These are phyloP conservation scores for Acrocephalus kingi DNA, from an alignment of 2,113 vertebrate species.

Conservation along the genomic window DNA sequence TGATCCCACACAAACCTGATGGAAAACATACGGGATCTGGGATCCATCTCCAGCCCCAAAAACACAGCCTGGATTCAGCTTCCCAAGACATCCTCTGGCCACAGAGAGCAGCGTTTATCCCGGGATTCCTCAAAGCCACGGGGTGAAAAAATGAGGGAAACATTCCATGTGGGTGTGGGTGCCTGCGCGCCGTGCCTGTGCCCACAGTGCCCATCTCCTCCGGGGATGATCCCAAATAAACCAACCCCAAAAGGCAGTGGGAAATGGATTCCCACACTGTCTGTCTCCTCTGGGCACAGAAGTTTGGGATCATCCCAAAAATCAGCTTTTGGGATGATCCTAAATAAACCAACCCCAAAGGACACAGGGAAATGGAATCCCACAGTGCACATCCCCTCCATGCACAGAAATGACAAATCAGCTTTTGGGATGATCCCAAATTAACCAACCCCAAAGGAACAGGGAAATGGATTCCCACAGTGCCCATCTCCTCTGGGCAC, in stretches of 20 bases:
- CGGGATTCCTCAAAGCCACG: background rate
- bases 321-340: background rate
- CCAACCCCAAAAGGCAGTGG: too few relatives aligned
- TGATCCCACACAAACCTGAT: constrained; percentile 62
- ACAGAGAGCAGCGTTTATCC: constrained; percentile 3
- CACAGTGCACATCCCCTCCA: too few relatives aligned
- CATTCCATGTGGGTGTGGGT: background rate
- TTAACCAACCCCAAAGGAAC: too few relatives aligned
- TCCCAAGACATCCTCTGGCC: background rate
- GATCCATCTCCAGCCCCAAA: background rate
- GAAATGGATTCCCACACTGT: background rate
- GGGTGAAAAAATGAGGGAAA: background rate
- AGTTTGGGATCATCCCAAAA: too few relatives aligned
- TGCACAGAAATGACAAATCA: too few relatives aligned
- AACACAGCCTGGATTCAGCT: constrained; percentile 47
- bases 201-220: background rate
- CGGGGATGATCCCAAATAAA: too few relatives aligned
- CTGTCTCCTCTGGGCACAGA: accelerated
- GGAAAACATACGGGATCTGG: background rate
- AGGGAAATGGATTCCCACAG: background rate
- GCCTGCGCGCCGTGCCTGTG: background rate
- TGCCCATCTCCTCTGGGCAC: accelerated
- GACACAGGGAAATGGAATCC: background rate
- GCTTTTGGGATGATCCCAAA: too few relatives aligned
- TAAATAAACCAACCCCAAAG: background rate